Base-by-base conservation (phyloP, 1,140 invertebrate species). In the Lepeophtheirus salmonis region DNA sequence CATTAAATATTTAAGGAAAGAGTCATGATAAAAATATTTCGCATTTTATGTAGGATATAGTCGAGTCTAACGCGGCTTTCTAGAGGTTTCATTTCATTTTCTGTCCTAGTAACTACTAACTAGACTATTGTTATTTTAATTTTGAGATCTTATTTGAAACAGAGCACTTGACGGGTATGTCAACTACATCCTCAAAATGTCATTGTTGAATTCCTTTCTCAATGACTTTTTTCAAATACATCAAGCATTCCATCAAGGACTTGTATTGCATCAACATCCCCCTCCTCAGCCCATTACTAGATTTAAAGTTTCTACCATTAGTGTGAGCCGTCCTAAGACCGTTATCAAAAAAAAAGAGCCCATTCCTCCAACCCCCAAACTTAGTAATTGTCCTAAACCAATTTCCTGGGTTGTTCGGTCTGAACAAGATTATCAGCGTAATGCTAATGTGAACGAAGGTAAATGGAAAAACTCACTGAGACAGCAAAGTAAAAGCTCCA, bases 211-310 rank as follows among this genome's bases (percentile, higher is more conserved):
- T n/a, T 41, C 30, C 6, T 41, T 41, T n/a, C 25, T 56, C 60
- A 55, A 50, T n/a, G 30, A 41, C 30, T 41, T 41, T 41, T 41
- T 41, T 41, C 30, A 41, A 41, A 41, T 41, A 6, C 63, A 60
- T 41, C 63, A 26, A 20, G 52, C 22, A 22, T 62, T 59, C 60
- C 64, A 62, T 62, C 65, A 56, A 58, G 62, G 25, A 56, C 64
- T 14, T 49, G 52, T 52, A 50, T 30, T 48, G 61, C 64, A 60
- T 57, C 55, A 58, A n/a, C 23, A n/a, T 10, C 49, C 51, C 55
- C 55, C 10, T 10, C 25, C 17, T 50, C 23, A 56, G 17, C 4
- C 18, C 17, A 23, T 16, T 17, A 22, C 17, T 10, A 41, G 30
- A 6, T 41, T 41, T n/a, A 41, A 41, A 41, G 30, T 41, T 10